A percentile compares a stretch with the other conserved stretches of the same genome.
phyloP scores from a whole-genome alignment of 2,888 invertebrate species.

The Tholera decimalis region DNA sequence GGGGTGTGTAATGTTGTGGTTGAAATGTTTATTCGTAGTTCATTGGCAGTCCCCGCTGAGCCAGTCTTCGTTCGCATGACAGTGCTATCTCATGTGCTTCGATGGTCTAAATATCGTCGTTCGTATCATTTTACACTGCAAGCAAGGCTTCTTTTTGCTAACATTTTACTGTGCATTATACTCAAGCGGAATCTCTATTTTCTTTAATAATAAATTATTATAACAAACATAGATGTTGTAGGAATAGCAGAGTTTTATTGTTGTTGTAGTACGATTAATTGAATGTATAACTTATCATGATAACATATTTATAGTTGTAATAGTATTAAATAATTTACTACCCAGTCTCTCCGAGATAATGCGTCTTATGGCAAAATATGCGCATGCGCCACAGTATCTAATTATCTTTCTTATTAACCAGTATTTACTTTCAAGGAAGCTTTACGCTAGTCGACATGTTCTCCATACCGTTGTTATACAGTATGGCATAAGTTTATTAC shows the following conservation, averaged over 20 bases:
- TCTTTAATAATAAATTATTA: constrained; percentile 19
- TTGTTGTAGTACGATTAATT: constrained; percentile 44
- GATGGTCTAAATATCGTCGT: constrained; percentile 10
- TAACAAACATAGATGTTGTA: constrained; percentile 38
- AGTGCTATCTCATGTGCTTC: not conserved
- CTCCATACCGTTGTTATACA: too few species aligned
- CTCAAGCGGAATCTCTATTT: constrained; percentile 15
- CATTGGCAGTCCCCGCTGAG: not conserved
- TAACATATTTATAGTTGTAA: constrained; percentile 33
- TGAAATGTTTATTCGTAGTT: constrained; percentile 7
- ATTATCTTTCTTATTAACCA: not conserved
- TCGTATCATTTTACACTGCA: not conserved
- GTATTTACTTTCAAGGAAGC: not conserved
- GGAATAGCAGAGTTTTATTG: constrained; percentile 48
- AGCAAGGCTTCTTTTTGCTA: constrained; percentile 6
- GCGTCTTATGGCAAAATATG: not conserved
- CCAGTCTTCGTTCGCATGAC: not conserved
- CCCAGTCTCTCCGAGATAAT: not conserved
- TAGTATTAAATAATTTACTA: constrained; percentile 20
- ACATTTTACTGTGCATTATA: constrained; percentile 4
- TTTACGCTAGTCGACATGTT: not conserved
- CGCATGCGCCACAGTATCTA: not conserved
- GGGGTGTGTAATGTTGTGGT: constrained; percentile 4
- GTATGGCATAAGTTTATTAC: too few species aligned
- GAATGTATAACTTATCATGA: constrained; percentile 39